phyloP scores from a whole-genome alignment of 2,888 invertebrate genomes.

The Fissipunctia ypsillon region DNA sequence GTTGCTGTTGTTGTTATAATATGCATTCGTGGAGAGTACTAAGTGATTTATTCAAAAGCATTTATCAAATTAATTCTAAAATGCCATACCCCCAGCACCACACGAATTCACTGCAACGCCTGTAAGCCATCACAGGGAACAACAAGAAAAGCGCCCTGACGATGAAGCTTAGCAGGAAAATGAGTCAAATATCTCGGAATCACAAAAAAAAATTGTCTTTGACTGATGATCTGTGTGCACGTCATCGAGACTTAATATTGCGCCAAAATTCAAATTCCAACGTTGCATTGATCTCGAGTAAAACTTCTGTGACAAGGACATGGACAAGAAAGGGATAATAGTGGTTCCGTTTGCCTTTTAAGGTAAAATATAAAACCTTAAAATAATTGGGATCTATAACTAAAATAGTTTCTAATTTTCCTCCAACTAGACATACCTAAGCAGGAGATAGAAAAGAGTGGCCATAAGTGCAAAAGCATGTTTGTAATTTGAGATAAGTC shows the following conservation, averaged over 20 bases:
- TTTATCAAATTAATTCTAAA: neutral
- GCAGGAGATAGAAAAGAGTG: neutral
- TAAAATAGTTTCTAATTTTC: neutral
- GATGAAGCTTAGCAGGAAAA: neutral
- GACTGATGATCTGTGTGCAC: neutral
- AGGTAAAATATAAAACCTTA: neutral
- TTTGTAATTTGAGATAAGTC: neutral
- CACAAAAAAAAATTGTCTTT: neutral
- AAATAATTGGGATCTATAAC: neutral
- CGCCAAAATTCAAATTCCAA: neutral
- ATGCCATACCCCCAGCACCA: neutral
- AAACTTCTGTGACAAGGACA: too few species aligned
- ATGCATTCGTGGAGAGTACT: neutral
- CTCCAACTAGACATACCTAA: conserved; percentile 89
- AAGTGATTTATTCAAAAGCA: neutral
- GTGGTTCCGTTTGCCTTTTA: neutral
- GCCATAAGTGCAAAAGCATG: neutral
- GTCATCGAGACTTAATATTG: neutral
- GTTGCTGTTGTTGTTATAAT: too few species aligned
- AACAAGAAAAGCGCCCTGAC: neutral
- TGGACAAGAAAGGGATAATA: neutral
- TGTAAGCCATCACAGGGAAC: neutral
- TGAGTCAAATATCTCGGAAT: neutral
- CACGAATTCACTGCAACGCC: too few species aligned
- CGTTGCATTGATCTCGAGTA: neutral